Percentiles rank a stretch among this genome's conserved stretches.
Conservation (phyloP, 2,113 vertebrate species). For the Alaudala cheleensis region DNA sequence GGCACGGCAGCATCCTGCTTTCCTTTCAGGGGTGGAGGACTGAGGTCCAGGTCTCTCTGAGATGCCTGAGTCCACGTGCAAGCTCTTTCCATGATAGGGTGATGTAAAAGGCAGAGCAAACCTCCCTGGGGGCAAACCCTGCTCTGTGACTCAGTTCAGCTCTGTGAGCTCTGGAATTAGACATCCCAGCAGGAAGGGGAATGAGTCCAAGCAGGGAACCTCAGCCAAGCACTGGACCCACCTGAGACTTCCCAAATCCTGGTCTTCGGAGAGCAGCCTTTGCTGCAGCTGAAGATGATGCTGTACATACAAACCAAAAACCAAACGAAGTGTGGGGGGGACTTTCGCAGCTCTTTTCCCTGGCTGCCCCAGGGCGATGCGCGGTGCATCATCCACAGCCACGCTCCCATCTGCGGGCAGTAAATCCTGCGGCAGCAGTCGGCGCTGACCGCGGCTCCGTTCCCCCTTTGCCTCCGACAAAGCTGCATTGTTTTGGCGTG, state of each 20-base stretch:
- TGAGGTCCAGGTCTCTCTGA: background rate
- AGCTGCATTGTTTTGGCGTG: conserved; percentile 44
- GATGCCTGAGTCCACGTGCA: background rate
- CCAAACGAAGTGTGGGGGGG: background rate
- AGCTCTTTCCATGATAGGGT: background rate
- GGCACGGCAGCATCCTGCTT: background rate
- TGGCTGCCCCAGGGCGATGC: background rate
- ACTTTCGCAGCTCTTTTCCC: background rate
- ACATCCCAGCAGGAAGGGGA: background rate
- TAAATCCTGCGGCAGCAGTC: background rate
- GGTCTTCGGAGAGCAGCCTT: background rate
- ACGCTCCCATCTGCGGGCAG: background rate
- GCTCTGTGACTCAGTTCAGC: background rate
- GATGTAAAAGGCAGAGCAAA: background rate
- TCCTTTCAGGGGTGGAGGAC: background rate
- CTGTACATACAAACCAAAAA: background rate
- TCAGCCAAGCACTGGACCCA: background rate
- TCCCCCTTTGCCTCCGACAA: background rate
- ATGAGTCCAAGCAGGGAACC: background rate
- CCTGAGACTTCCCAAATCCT: background rate
- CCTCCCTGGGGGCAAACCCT: background rate
- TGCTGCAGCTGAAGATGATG: background rate
- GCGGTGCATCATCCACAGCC: accelerated
- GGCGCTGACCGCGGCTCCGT: accelerated
- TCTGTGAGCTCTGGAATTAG: background rate